phyloP scores from a whole-genome alignment of 2,888 invertebrate species.

The Lottia scabra region DNA sequence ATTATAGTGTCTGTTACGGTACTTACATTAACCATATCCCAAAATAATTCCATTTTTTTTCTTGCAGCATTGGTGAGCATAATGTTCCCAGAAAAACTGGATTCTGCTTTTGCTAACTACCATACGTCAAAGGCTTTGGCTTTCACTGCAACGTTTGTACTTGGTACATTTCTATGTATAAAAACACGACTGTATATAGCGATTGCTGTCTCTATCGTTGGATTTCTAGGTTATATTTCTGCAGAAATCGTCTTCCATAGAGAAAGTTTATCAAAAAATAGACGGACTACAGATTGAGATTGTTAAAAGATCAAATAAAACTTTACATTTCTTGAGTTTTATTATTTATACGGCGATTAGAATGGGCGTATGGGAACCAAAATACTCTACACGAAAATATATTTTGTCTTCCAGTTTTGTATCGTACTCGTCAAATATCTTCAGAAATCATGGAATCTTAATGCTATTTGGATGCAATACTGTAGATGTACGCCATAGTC shows the following conservation, averaged over 20 bases:
- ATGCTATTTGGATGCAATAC: too few relatives aligned
- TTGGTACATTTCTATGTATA: conserved; percentile 41
- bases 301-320: too few relatives aligned
- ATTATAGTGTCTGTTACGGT: too few relatives aligned
- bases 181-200: conserved; percentile 37
- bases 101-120: conserved; percentile 49
- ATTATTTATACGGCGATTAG: too few relatives aligned
- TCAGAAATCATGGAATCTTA: too few relatives aligned
- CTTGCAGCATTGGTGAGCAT: conserved; percentile 42
- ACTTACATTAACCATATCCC: too few relatives aligned
- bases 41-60: background rate
- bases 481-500: too few relatives aligned
- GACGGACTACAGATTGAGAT: background rate
- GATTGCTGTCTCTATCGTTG: conserved; percentile 29
- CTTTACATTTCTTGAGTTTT: too few relatives aligned
- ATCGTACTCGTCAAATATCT: too few relatives aligned
- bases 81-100: conserved; percentile 39
- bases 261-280: background rate
- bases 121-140: conserved; percentile 47
- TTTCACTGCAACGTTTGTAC: conserved; percentile 44
- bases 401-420: too few relatives aligned
- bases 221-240: conserved; percentile 13
- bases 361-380: too few relatives aligned
- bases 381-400: too few relatives aligned
- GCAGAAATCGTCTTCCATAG: conserved; percentile 13